Evolutionary conservation across 2,113 vertebrate genomes (phyloP), one percentile per base, ranked within the genome.

Genomic region (Austrofundulus limnaeus): DNA sequence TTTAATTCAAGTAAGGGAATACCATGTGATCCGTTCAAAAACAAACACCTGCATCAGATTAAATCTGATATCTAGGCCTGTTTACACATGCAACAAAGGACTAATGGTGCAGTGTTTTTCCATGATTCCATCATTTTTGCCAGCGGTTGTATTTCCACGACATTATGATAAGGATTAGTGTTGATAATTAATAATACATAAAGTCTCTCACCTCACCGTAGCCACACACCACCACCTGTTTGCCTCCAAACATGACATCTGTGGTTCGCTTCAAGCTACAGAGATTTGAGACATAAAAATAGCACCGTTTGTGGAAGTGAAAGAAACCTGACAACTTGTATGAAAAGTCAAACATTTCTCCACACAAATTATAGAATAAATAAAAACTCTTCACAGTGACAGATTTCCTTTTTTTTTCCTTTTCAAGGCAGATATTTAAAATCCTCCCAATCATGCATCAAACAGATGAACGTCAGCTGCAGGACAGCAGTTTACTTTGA

Each of bases 181-280:
- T n/a, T 12, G 3, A 2, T 38, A 34, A 23, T 51, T 14, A 38
- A n/a, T n/a, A n/a, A n/a, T n/a, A 57, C 37, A 62, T n/a, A 34
- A 38, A 24, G 53, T 24, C 21, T 71, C 80, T 84, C 81, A 98
- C 97, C 95, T 99, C 97, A 62, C 97, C 97, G 39, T 98, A 99
- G 56, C 97, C 97, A 91, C 96, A 98, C 42, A 99, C 94, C 57
- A 98, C 95, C 89, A 98, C 95, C 87, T 99, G 97, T 75, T 99
- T 99, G 80, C 97, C 96, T 89, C 97, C 97, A 75, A 99, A 99
- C 97, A 99, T 99, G 81, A 99, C 95, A 85, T 98, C 96, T 41
- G 97, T 99, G 85, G 97, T 99, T 91, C 97, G 94, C 91, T 99
- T 99, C 88, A 99, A 91, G 76, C 97, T 98, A 17, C 23, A 63